These are phyloP conservation scores for Galeopterus variegatus DNA, from an alignment of 2,113 vertebrate genomes.

Conservation along the genomic window DNA sequence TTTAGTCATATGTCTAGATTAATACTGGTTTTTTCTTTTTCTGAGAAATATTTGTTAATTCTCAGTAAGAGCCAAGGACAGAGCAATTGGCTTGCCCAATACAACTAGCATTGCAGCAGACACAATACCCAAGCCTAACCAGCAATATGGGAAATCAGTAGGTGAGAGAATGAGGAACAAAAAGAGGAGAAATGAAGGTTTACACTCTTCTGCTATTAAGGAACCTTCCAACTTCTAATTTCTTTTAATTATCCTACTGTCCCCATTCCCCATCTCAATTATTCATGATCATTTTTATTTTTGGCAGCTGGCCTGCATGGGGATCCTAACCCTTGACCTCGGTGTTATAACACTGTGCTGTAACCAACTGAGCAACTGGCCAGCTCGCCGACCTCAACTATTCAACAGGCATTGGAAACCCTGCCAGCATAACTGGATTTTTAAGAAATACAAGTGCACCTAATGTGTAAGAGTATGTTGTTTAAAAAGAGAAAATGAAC, in stretches of 20 bases:
- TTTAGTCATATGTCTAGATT: background rate
- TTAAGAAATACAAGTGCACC: conserved; percentile 63
- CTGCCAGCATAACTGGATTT: conserved; percentile 30
- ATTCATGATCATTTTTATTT: background rate
- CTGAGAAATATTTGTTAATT: conserved; percentile 39
- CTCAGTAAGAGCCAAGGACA: background rate
- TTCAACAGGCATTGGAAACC: background rate
- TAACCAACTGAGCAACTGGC: too few species aligned
- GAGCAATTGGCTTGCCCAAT: background rate
- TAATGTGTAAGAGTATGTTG: background rate
- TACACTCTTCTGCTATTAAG: background rate
- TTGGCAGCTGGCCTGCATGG: too few species aligned
- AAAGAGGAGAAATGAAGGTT: background rate
- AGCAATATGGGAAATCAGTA: background rate
- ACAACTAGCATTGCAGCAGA: background rate
- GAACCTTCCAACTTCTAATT: background rate
- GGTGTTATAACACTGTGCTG: too few species aligned
- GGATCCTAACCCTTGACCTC: too few species aligned
- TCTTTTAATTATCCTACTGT: background rate
- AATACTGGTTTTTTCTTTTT: background rate
- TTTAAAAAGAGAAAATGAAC: conserved; percentile 56
- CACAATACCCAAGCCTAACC: background rate
- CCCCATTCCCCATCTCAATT: background rate
- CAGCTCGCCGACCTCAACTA: background rate
- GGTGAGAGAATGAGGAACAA: background rate